phyloP scores from a whole-genome alignment of 92 coral and sea anemone species.

The Diadumene lineata region DNA sequence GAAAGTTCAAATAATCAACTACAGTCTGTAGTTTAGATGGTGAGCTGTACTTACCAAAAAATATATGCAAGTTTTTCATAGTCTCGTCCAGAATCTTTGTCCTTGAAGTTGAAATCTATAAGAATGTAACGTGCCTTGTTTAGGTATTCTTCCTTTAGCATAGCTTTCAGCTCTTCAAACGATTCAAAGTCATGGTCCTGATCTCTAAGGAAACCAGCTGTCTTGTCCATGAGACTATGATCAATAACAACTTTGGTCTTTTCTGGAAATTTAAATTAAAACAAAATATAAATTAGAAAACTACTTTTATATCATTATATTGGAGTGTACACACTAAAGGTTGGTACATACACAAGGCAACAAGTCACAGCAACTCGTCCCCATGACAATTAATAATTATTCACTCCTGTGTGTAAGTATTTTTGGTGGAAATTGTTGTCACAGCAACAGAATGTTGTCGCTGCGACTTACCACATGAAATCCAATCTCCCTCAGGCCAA shows the following conservation, averaged over 20 bases:
- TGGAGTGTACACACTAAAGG: too few species aligned
- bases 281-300: too few species aligned
- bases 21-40: neutral
- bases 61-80: neutral
- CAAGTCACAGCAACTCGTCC: too few species aligned
- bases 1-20: too few species aligned
- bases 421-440: too few species aligned
- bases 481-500: too few species aligned
- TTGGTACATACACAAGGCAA: too few species aligned
- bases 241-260: neutral
- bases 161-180: neutral
- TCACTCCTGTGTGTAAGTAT: too few species aligned
- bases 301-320: too few species aligned
- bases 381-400: too few species aligned
- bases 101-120: neutral
- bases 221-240: neutral
- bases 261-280: neutral
- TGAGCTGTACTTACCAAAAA: neutral
- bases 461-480: too few species aligned
- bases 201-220: neutral
- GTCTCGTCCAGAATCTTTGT: neutral
- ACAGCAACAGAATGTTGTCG: too few species aligned
- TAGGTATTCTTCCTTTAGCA: neutral
- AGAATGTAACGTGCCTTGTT: neutral
- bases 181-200: neutral